These are phyloP conservation scores for Cebidichthys violaceus DNA, from an alignment of 2,113 vertebrate species.

Conservation along the genomic window DNA sequence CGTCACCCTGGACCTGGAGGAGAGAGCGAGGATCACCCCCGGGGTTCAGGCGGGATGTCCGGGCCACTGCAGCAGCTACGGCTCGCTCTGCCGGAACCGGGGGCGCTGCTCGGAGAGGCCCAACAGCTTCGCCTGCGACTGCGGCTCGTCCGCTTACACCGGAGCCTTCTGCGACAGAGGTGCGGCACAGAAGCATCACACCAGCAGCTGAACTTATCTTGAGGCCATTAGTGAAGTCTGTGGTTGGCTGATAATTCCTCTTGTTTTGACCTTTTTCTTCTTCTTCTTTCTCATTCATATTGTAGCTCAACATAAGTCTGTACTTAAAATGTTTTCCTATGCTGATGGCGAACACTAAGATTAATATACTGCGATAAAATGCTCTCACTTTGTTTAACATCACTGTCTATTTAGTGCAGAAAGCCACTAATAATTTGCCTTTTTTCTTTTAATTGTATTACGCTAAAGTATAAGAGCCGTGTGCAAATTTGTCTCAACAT, in stretches of 20 bases:
- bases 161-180: conserved; percentile 93
- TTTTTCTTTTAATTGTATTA: not conserved
- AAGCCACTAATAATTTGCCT: not conserved
- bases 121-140: conserved; percentile 92
- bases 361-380: not conserved
- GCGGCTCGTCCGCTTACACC: conserved; percentile 85
- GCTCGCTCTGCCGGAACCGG: conserved; percentile 89
- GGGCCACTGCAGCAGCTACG: conserved; percentile 95
- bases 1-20: conserved; percentile 89
- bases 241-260: too few species aligned
- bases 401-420: not conserved
- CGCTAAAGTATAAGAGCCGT: not conserved
- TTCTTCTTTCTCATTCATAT: too few species aligned
- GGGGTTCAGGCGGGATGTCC: conserved; percentile 92
- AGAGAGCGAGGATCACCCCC: conserved; percentile 91
- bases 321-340: too few species aligned
- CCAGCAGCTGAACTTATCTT: too few species aligned
- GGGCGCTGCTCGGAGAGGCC: conserved; percentile 89
- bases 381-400: not conserved
- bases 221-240: too few species aligned
- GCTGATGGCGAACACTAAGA: too few species aligned
- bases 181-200: conserved; percentile 48
- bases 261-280: too few species aligned
- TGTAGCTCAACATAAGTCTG: too few species aligned
- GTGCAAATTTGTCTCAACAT: not conserved